A percentile compares a stretch with the other conserved stretches of the same genome.
These are phyloP conservation scores for Nephrotoma guestfalica DNA, from an alignment of 2,888 invertebrate genomes.

Conservation along the genomic window DNA sequence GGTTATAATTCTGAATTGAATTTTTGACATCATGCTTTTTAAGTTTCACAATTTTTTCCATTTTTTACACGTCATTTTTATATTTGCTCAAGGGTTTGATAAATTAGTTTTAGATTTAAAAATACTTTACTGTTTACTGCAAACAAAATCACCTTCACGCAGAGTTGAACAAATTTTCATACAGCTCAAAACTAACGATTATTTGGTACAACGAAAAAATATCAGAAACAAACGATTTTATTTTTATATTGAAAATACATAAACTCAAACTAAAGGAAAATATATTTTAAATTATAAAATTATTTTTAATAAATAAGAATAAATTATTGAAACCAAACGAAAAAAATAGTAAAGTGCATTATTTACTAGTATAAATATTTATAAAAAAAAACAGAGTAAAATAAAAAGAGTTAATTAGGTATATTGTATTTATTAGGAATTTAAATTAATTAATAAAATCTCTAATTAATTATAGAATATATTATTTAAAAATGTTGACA, in stretches of 20 bases:
- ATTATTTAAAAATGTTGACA: background rate
- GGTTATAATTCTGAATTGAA: no score
- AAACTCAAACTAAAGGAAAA: background rate
- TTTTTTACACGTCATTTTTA: no score
- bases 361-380: background rate
- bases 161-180: background rate
- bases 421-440: background rate
- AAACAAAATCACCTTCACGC: background rate
- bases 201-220: background rate
- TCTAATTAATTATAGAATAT: background rate
- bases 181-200: background rate
- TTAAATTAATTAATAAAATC: background rate
- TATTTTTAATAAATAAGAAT: background rate
- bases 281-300: background rate
- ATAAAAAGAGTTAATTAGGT: background rate
- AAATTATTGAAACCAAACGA: background rate
- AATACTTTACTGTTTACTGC: background rate
- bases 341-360: background rate
- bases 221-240: background rate
- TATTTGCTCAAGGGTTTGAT: no score
- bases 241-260: background rate
- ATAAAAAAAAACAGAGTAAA: background rate
- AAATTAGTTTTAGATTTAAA: no score
- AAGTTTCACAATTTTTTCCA: no score
- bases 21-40: no score